A percentile compares a stretch with the other conserved stretches of the same genome.
Conservation (phyloP, 2,797 vertebrate species). For the Mycteria americana region DNA sequence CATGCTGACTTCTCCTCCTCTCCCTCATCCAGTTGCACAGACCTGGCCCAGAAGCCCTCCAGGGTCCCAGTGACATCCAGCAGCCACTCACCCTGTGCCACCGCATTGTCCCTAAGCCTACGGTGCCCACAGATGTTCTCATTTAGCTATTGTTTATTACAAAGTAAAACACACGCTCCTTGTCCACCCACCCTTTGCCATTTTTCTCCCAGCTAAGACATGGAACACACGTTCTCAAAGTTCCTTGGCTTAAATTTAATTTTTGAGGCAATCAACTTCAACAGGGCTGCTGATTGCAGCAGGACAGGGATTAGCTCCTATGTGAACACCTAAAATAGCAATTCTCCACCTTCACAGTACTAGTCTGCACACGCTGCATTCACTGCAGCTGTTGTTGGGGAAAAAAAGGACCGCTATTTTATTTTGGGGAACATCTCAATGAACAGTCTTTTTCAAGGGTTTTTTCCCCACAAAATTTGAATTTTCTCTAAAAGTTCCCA, state of each 20-base stretch:
- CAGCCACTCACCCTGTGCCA: background rate
- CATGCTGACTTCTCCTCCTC: background rate
- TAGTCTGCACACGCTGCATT: rapidly evolving
- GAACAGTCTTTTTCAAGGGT: background rate
- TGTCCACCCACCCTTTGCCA: background rate
- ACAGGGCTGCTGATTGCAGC: slow-evolving; percentile 45
- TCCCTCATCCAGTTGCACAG: background rate
- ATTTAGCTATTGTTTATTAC: background rate
- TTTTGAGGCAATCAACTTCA: slow-evolving; percentile 37
- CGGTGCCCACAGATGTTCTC: background rate
- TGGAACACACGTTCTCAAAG: background rate
- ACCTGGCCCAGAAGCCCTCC: background rate
- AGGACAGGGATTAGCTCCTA: slow-evolving; percentile 10
- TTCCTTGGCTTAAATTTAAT: slow-evolving; percentile 36
- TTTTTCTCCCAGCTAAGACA: background rate
- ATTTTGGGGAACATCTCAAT: background rate
- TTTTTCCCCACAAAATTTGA: background rate
- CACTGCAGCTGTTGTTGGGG: background rate
- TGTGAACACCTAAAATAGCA: background rate
- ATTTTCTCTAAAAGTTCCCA: background rate
- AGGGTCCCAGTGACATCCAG: background rate
- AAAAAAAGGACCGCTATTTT: background rate
- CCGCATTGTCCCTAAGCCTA: rapidly evolving
- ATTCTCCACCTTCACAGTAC: background rate
- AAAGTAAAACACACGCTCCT: background rate